Conservation (phyloP, 1,140 invertebrate genomes). For the Maconellicoccus hirsutus region DNA sequence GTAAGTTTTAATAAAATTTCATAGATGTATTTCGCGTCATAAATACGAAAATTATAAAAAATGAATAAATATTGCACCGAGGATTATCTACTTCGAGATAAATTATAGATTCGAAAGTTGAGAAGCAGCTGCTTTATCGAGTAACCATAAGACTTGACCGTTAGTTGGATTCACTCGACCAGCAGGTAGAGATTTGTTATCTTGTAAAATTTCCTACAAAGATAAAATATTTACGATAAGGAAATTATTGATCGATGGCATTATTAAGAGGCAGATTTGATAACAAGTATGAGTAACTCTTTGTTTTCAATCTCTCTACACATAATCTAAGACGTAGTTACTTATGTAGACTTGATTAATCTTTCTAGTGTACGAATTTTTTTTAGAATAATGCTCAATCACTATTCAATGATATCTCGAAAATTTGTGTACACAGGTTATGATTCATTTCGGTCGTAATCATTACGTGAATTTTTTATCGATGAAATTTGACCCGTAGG, state of each 20-base stretch:
- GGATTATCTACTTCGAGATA: neutral
- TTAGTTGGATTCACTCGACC: constrained; percentile 51
- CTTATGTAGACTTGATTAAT: too few relatives aligned
- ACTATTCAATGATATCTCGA: too few relatives aligned
- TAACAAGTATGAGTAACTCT: too few relatives aligned
- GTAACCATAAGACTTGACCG: constrained; percentile 63
- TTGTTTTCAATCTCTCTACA: too few relatives aligned
- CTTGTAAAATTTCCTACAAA: constrained; percentile 57
- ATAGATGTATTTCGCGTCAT: neutral
- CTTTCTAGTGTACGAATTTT: too few relatives aligned
- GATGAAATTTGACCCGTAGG: too few relatives aligned
- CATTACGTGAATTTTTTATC: too few relatives aligned
- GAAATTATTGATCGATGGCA: neutral
- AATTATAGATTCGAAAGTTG: neutral
- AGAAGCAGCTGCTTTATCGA: constrained; percentile 59
- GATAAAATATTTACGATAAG: constrained; percentile 24
- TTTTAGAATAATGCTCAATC: too few relatives aligned
- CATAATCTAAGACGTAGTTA: too few relatives aligned
- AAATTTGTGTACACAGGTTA: too few relatives aligned
- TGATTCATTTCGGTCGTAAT: too few relatives aligned
- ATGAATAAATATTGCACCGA: neutral
- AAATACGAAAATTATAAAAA: neutral
- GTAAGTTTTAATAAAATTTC: neutral
- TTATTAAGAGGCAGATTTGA: too few relatives aligned
- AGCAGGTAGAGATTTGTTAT: constrained; percentile 60